These are phyloP conservation scores for Argyresthia albistria DNA, from an alignment of 2,888 invertebrate species.

Conservation along the genomic window DNA sequence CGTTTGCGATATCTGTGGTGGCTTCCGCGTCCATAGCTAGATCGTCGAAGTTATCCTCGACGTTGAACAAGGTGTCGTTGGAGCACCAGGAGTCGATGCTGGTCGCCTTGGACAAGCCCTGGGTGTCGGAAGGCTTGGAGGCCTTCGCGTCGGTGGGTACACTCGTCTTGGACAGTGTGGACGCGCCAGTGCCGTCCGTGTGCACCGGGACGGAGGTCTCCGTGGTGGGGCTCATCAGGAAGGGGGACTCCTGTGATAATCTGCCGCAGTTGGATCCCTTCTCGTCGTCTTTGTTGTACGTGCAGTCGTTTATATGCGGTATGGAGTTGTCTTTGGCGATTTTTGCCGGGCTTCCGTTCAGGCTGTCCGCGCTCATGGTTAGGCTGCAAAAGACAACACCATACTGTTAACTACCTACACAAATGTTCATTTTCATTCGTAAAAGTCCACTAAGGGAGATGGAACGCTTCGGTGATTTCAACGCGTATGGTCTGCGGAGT, in stretches of 20 bases:
- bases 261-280: conserved; percentile 46
- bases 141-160: conserved; percentile 61
- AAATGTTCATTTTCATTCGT: background rate
- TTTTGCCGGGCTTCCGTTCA: conserved; percentile 50
- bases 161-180: conserved; percentile 62
- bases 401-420: background rate
- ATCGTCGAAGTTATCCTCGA: conserved; percentile 72
- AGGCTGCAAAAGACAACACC: conserved; percentile 30
- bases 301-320: conserved; percentile 44
- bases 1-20: conserved; percentile 26
- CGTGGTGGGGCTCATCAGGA: conserved; percentile 52
- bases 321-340: conserved; percentile 17
- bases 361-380: conserved; percentile 64
- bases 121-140: conserved; percentile 57
- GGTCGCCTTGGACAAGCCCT: conserved; percentile 66
- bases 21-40: conserved; percentile 49
- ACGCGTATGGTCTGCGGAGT: no score
- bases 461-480: no score
- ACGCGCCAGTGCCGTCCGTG: conserved; percentile 51
- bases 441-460: no score
- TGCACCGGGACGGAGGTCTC: conserved; percentile 45
- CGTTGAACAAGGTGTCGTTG: conserved; percentile 75
- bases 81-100: conserved; percentile 78
- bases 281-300: conserved; percentile 43
- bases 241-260: conserved; percentile 58